Evolutionary conservation across 2,888 invertebrate species (phyloP), one percentile per base, ranked within the genome.

Genomic region (Toxonevra muliebris): DNA sequence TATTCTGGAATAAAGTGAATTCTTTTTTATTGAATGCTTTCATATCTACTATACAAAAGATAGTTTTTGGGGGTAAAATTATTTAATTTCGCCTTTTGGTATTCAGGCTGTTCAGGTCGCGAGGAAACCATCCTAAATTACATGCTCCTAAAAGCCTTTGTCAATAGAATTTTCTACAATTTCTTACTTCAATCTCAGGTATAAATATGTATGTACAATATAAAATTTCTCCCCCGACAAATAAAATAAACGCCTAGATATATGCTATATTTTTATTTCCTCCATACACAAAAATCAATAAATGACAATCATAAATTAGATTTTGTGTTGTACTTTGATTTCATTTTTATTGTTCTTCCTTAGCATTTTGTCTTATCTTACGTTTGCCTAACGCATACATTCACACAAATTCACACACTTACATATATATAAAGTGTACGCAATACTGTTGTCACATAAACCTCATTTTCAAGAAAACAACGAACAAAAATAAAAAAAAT

Each of bases 271-370:
- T 10, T 17, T 64, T 64, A 55, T 41, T 64, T 41, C 41, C 13
- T 64, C 48, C 2, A 57, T 64, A 55, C 53, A 17, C 12, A 19
- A 58, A 65, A 65, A 65, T 65, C 64, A 58, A 65, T 58, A 64
- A 64, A 64, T 65, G 58, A 20, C 50, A 65, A 65, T 65, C 48
- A 65, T 65, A 59, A 65, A 65, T 65, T 58, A 52, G 65, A 65
- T 59, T 65, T 53, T 19, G 19, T 17, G 5, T 52, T 13, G 9
- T 41, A 43, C 20, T 41, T 64, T 48, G 48, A 55, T 63, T 63
- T 63, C 55, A 48, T 55, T 63, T 63, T 63, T 63, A 45, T 57
- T 55, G 30, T 48, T 15, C 15, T 15, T 48, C 48, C 15, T 48
- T 48, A 8, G 8, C 48, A 13, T 15, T 48, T 48, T 15, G 8